A percentile compares a stretch with the other conserved stretches of the same genome.
Conservation (phyloP, 1,140 invertebrate genomes). For the Sipha flava region DNA sequence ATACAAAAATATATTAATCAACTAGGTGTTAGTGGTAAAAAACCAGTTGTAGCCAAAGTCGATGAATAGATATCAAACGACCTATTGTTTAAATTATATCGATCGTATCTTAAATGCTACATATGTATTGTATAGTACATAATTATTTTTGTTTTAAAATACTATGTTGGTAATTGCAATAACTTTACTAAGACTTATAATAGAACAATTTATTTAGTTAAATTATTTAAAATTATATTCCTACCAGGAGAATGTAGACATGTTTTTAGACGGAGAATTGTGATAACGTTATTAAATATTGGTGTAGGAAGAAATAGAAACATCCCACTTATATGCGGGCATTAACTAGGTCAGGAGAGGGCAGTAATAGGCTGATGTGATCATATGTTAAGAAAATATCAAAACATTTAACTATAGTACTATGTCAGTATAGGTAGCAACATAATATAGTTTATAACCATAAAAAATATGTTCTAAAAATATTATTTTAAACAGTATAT, state of each 20-base stretch:
- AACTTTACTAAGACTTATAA: background rate
- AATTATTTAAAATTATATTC: too few relatives aligned
- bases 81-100: background rate
- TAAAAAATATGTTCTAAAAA: background rate
- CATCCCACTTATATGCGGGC: background rate
- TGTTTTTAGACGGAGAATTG: background rate
- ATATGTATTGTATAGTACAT: background rate
- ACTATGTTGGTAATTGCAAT: too few relatives aligned
- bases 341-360: constrained; percentile 2
- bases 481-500: too few relatives aligned
- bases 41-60: too few relatives aligned
- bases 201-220: too few relatives aligned
- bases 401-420: background rate
- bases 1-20: background rate
- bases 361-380: background rate
- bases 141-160: background rate
- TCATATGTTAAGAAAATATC: background rate
- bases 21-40: background rate
- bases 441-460: background rate
- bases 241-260: too few relatives aligned
- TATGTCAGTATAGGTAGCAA: background rate
- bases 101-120: background rate
- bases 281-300: background rate
- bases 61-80: constrained; percentile 12
- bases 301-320: background rate